These are phyloP conservation scores for Chionis minor DNA, from an alignment of 2,113 vertebrate species.

Conservation along the genomic window DNA sequence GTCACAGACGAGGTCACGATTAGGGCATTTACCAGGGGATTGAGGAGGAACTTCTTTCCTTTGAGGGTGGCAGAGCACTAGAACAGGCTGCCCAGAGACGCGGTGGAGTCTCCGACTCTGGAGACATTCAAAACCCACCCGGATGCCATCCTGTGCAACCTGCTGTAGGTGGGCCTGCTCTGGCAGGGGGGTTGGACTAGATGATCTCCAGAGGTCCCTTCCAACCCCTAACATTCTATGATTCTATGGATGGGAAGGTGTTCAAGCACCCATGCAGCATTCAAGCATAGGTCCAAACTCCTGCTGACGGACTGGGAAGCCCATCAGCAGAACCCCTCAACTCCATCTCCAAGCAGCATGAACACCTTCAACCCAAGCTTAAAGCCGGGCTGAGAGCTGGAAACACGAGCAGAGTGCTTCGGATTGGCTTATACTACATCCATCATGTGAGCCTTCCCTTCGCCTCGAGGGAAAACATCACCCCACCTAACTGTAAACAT, in stretches of 20 bases:
- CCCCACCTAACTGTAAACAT: neutral
- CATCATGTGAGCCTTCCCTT: neutral
- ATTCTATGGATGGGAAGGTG: neutral
- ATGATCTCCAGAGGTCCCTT: no score
- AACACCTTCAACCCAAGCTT: neutral
- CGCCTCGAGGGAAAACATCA: neutral
- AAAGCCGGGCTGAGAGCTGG: neutral
- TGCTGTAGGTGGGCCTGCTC: no score
- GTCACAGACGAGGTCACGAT: fast-evolving
- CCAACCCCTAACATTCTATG: no score
- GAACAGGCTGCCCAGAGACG: no score
- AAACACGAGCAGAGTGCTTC: neutral
- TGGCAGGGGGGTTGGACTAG: no score
- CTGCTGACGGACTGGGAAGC: neutral
- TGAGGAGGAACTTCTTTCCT: no score
- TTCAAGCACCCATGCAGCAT: neutral
- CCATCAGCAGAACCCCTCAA: neutral
- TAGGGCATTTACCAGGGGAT: neutral
- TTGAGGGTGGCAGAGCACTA: no score
- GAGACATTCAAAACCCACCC: no score
- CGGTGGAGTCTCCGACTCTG: no score
- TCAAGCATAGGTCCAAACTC: neutral
- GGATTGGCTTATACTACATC: neutral
- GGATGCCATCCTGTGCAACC: no score
- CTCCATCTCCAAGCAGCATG: neutral